These are phyloP conservation scores for Eristalinus sepulchralis DNA, from an alignment of 2,888 invertebrate genomes.

Conservation along the genomic window DNA sequence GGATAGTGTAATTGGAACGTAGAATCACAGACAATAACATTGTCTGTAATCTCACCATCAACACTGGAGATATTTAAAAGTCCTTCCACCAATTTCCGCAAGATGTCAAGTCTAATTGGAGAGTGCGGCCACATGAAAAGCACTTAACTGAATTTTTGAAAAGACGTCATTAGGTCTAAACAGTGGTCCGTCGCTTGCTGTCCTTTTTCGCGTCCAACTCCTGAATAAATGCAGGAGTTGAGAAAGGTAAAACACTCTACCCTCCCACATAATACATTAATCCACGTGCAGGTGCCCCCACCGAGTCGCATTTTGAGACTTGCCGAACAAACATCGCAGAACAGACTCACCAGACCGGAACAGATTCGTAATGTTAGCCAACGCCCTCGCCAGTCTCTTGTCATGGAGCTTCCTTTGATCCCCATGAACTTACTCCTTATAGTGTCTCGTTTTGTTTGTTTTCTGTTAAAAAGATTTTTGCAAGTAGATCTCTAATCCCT, in stretches of 20 bases:
- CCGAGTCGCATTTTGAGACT: neutral
- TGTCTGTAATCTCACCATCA: too few relatives aligned
- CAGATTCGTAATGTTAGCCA: slow-evolving; percentile 8
- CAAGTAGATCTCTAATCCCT: neutral
- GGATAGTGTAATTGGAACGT: neutral
- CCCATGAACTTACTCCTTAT: neutral
- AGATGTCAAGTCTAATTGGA: neutral
- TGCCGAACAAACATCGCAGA: neutral
- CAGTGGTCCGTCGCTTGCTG: neutral
- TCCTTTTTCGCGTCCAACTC: neutral
- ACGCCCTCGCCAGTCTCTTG: slow-evolving; percentile 27
- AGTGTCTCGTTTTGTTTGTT: neutral
- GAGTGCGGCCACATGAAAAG: neutral
- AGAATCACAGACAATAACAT: too few relatives aligned
- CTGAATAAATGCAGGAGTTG: too few relatives aligned
- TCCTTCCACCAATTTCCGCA: neutral
- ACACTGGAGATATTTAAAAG: too few relatives aligned
- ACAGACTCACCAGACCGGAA: slow-evolving; percentile 50
- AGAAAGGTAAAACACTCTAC: too few relatives aligned
- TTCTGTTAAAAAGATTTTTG: slow-evolving; percentile 2
- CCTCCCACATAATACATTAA: neutral
- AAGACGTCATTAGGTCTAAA: too few relatives aligned
- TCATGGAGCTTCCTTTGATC: neutral
- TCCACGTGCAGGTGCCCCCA: neutral
- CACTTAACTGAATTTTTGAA: too few relatives aligned